These are phyloP conservation scores for Torymus aiolomorphi DNA, from an alignment of 2,888 invertebrate species.

Conservation along the genomic window DNA sequence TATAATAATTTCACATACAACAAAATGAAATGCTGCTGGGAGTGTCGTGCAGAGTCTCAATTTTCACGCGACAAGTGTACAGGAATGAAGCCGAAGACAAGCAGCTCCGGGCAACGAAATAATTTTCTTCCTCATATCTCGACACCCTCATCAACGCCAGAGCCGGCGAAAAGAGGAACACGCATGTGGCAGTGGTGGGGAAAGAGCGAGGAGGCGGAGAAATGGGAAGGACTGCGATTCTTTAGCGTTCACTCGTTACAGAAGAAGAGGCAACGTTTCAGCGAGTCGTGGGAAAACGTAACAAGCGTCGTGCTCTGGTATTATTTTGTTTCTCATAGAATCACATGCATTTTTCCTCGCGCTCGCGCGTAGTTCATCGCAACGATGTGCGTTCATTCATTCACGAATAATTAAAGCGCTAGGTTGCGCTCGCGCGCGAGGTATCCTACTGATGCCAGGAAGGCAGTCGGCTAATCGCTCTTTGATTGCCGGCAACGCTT, in stretches of 20 bases:
- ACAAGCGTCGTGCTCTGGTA: conserved; percentile 45
- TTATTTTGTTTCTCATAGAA: conserved; percentile 20
- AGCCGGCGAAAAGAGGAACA: background rate
- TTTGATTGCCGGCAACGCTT: conserved; percentile 14
- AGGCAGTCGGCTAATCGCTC: conserved; percentile 5
- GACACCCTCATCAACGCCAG: conserved; percentile 21
- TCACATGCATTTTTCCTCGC: no score
- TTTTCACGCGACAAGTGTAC: background rate
- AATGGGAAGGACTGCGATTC: background rate
- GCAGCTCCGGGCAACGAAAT: conserved; percentile 12
- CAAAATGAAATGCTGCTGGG: no score
- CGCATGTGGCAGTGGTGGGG: background rate
- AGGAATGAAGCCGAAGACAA: background rate
- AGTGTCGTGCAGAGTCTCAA: background rate
- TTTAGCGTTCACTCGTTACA: conserved; percentile 58
- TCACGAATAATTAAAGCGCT: conserved; percentile 16
- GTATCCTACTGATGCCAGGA: conserved; percentile 2
- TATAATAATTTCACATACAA: no score
- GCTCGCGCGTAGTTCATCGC: background rate
- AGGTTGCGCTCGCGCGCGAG: no score
- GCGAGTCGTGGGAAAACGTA: conserved; percentile 60
- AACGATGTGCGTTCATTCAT: background rate
- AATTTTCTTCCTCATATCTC: conserved; percentile 11
- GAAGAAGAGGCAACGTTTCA: conserved; percentile 58
- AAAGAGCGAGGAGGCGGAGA: background rate